Conservation (phyloP, 2,888 invertebrate species). For the Philhelius pedissequus region DNA sequence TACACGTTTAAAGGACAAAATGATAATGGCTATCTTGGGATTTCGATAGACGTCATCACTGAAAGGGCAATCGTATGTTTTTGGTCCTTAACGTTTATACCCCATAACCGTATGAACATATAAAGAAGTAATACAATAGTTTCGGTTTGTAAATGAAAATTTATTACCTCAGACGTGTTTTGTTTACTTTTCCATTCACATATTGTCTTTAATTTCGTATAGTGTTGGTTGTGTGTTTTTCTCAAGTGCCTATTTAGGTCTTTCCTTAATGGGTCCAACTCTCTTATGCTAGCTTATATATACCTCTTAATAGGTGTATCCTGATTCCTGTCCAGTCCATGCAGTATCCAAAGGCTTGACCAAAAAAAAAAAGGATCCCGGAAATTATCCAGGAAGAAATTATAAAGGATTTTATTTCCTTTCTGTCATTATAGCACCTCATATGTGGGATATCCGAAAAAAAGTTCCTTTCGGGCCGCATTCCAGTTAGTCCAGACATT, state of each 20-base stretch:
- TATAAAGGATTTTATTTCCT: too few relatives aligned
- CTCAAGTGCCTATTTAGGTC: slow-evolving; percentile 54
- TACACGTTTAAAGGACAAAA: slow-evolving; percentile 5
- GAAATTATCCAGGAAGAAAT: too few relatives aligned
- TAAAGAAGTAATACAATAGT: slow-evolving; percentile 20
- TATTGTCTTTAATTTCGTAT: not conserved
- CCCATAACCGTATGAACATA: slow-evolving; percentile 24
- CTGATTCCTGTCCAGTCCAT: not conserved
- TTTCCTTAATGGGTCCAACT: slow-evolving; percentile 16
- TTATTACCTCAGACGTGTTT: slow-evolving; percentile 52
- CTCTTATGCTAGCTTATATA: not conserved
- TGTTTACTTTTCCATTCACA: slow-evolving; percentile 30
- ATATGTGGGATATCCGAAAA: too few relatives aligned
- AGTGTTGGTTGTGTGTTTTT: slow-evolving; percentile 8
- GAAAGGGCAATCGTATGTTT: slow-evolving; percentile 15
- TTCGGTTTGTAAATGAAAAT: slow-evolving; percentile 63
- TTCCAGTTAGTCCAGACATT: too few relatives aligned
- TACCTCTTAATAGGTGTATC: not conserved
- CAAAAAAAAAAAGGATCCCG: too few relatives aligned
- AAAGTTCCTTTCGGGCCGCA: too few relatives aligned
- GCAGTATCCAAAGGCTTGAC: not conserved
- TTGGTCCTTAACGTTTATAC: not conserved
- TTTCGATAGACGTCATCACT: slow-evolving; percentile 20
- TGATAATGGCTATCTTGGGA: slow-evolving; percentile 48
- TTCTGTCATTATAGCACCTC: too few relatives aligned